Conservation (phyloP, 2,888 invertebrate species). For the Nebria salina region DNA sequence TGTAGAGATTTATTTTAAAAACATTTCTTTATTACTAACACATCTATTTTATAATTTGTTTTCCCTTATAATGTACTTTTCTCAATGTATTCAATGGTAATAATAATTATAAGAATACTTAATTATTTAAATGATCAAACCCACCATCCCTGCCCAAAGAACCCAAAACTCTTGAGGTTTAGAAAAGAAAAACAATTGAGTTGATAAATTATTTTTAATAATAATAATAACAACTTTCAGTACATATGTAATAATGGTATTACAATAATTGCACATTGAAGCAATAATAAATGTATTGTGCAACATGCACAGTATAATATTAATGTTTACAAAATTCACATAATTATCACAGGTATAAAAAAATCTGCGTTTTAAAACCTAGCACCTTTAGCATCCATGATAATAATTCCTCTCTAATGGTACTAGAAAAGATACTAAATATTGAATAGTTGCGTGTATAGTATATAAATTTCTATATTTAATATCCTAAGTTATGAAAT, state of each 20-base stretch:
- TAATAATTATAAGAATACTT: constrained; percentile 22
- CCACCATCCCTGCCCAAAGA: background rate
- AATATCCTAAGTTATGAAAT: constrained; percentile 3
- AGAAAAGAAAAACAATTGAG: background rate
- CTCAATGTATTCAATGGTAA: constrained; percentile 46
- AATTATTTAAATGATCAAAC: background rate
- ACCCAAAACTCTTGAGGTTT: too few relatives aligned
- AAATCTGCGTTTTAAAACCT: constrained; percentile 36
- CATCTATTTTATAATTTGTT: constrained; percentile 38
- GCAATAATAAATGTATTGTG: constrained; percentile 40
- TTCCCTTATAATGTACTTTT: constrained; percentile 44
- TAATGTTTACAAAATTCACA: constrained; percentile 42
- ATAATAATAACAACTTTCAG: constrained; percentile 36
- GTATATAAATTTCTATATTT: background rate
- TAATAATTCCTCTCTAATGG: background rate
- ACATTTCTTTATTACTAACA: constrained; percentile 41
- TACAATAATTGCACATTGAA: constrained; percentile 40
- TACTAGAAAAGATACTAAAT: too few relatives aligned
- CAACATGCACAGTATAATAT: constrained; percentile 27
- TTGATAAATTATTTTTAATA: constrained; percentile 33
- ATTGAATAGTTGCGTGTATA: background rate
- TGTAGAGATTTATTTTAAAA: constrained; percentile 23
- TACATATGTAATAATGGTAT: constrained; percentile 41
- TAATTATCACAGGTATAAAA: constrained; percentile 47
- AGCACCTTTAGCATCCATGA: constrained; percentile 40